Conservation (phyloP, 2,113 vertebrate species). For the Erythrocercus mccallii region DNA sequence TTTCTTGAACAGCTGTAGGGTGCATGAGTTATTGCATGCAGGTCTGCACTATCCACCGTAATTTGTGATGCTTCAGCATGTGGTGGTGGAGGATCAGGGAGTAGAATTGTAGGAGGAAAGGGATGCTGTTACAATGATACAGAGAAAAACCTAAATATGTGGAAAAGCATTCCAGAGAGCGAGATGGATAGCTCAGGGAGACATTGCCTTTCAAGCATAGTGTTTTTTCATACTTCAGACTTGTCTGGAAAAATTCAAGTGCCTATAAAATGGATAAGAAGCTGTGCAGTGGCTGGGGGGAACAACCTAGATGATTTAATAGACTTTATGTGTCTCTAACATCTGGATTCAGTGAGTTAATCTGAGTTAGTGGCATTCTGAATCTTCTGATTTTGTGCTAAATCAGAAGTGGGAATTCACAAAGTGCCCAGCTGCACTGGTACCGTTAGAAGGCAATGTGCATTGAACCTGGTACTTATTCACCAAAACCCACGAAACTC, state of each 20-base stretch:
- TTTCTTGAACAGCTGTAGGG: background rate
- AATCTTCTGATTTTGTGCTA: background rate
- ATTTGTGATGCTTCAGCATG: background rate
- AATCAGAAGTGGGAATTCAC: background rate
- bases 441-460: background rate
- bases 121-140: background rate
- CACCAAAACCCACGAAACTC: background rate
- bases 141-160: background rate
- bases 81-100: background rate
- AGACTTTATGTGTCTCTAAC: background rate
- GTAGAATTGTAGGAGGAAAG: background rate
- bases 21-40: background rate
- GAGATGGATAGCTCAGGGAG: background rate
- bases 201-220: background rate
- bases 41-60: background rate
- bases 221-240: background rate
- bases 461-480: background rate
- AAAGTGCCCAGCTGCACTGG: background rate
- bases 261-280: background rate
- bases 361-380: background rate
- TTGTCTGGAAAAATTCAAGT: background rate
- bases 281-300: background rate
- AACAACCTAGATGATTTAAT: background rate
- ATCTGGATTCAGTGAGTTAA: background rate
- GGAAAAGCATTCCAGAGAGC: background rate